A percentile compares a stretch with the other conserved stretches of the same genome.
Conservation (phyloP, 1,140 invertebrate species). For the Drosophila parvula region DNA sequence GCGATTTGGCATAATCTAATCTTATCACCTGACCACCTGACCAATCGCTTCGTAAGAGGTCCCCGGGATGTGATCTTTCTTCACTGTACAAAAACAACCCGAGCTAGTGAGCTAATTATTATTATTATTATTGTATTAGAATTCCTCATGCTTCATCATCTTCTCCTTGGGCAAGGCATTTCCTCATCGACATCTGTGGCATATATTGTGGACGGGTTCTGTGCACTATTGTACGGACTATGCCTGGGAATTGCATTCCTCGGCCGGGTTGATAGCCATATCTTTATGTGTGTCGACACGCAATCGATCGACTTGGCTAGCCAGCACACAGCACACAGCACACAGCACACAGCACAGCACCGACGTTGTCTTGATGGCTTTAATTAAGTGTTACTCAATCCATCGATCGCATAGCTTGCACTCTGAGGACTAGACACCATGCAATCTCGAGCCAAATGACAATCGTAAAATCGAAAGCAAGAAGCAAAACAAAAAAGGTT, state of each 20-base stretch:
- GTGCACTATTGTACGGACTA: background rate
- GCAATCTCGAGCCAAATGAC: conserved; percentile 41
- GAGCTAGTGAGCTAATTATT: no score
- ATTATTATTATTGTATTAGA: background rate
- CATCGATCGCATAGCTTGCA: conserved; percentile 24
- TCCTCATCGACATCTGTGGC: conserved; percentile 1
- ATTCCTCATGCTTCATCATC: background rate
- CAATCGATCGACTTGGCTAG: conserved; percentile 16
- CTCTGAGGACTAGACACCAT: conserved; percentile 28
- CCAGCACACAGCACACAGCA: background rate
- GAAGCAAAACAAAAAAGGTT: conserved; percentile 26
- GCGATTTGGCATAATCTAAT: conserved; percentile 5
- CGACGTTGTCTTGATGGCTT: conserved; percentile 44
- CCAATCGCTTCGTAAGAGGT: background rate
- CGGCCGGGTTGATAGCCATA: conserved; percentile 11
- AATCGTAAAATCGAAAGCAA: conserved; percentile 63
- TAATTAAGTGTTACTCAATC: conserved; percentile 66
- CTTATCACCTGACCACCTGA: conserved; percentile 11
- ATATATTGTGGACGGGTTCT: conserved; percentile 7
- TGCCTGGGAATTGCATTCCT: conserved; percentile 24
- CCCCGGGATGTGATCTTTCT: background rate
- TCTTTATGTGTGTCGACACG: conserved; percentile 29
- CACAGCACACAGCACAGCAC: conserved; percentile 5
- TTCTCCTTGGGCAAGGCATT: background rate
- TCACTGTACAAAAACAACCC: no score